These are phyloP conservation scores for Ochropleura plecta DNA, from an alignment of 2,888 invertebrate genomes.

Conservation along the genomic window DNA sequence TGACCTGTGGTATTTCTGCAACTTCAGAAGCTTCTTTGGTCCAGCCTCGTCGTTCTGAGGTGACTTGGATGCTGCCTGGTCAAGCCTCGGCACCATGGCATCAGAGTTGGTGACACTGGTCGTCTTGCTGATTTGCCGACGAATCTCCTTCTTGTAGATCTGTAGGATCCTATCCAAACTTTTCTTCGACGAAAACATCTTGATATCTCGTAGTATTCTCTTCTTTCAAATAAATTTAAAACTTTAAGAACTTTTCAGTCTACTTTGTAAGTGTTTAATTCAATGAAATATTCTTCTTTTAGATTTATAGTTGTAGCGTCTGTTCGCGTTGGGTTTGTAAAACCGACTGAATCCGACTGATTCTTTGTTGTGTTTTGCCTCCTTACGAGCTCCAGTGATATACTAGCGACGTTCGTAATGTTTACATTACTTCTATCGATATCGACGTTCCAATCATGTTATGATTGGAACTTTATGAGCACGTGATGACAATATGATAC, in stretches of 20 bases:
- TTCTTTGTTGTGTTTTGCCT: slow-evolving; percentile 88
- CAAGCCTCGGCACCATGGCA: slow-evolving; percentile 89
- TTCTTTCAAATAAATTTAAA: slow-evolving; percentile 38
- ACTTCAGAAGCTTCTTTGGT: slow-evolving; percentile 87
- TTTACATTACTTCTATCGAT: slow-evolving; percentile 86
- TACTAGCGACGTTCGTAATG: slow-evolving; percentile 79
- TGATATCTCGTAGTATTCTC: slow-evolving; percentile 53
- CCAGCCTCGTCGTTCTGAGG: slow-evolving; percentile 82
- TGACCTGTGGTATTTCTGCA: slow-evolving; percentile 91
- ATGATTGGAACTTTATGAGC: slow-evolving; percentile 13
- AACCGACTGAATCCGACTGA: slow-evolving; percentile 88
- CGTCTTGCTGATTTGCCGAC: slow-evolving; percentile 91
- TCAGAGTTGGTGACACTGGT: slow-evolving; percentile 91
- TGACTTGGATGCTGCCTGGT: slow-evolving; percentile 79
- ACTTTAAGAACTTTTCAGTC: slow-evolving; percentile 34
- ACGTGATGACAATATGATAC: slow-evolving; percentile 39
- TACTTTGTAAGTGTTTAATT: slow-evolving; percentile 65
- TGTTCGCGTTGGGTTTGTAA: slow-evolving; percentile 76
- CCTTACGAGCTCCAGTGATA: slow-evolving; percentile 82
- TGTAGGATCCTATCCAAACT: slow-evolving; percentile 83
- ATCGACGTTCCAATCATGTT: slow-evolving; percentile 73
- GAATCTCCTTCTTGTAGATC: slow-evolving; percentile 85
- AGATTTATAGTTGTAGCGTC: slow-evolving; percentile 69
- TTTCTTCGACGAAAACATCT: slow-evolving; percentile 86
- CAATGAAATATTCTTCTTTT: slow-evolving; percentile 61